These are phyloP conservation scores for Euphonia xanthogaster DNA, from an alignment of 2,797 vertebrate species.

Conservation along the genomic window DNA sequence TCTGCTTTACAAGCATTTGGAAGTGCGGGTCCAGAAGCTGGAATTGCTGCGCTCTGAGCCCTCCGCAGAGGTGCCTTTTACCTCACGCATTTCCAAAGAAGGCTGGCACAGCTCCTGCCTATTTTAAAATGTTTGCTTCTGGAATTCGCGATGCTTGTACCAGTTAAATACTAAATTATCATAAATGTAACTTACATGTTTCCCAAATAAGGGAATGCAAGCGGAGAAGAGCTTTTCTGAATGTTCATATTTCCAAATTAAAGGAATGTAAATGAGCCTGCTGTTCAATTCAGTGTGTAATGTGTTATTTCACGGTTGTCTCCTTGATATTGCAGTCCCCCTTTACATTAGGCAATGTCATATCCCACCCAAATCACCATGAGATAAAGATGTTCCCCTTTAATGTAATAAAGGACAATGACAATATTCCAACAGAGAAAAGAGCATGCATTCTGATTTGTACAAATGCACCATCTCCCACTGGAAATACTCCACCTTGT, in stretches of 20 bases:
- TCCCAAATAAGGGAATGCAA: slow-evolving; percentile 49
- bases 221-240: slow-evolving; percentile 10
- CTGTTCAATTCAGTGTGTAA: slow-evolving; percentile 66
- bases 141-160: slow-evolving; percentile 46
- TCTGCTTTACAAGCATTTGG: neutral
- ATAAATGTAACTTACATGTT: slow-evolving; percentile 59
- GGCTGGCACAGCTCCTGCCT: slow-evolving; percentile 12
- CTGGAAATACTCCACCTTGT: neutral
- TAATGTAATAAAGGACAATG: slow-evolving; percentile 45
- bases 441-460: neutral
- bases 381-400: slow-evolving; percentile 59
- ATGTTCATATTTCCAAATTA: slow-evolving; percentile 61
- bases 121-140: slow-evolving; percentile 37
- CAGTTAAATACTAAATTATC: slow-evolving; percentile 60
- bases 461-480: neutral
- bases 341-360: slow-evolving; percentile 38
- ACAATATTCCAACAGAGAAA: slow-evolving; percentile 22
- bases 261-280: slow-evolving; percentile 65
- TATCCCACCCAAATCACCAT: slow-evolving; percentile 49
- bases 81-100: neutral
- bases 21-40: neutral
- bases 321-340: slow-evolving; percentile 52
- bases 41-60: accelerated
- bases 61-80: neutral
- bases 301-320: slow-evolving; percentile 64